These are phyloP conservation scores for Chromoteleia sp. DNA, from an alignment of 2,888 invertebrate species.

Conservation along the genomic window DNA sequence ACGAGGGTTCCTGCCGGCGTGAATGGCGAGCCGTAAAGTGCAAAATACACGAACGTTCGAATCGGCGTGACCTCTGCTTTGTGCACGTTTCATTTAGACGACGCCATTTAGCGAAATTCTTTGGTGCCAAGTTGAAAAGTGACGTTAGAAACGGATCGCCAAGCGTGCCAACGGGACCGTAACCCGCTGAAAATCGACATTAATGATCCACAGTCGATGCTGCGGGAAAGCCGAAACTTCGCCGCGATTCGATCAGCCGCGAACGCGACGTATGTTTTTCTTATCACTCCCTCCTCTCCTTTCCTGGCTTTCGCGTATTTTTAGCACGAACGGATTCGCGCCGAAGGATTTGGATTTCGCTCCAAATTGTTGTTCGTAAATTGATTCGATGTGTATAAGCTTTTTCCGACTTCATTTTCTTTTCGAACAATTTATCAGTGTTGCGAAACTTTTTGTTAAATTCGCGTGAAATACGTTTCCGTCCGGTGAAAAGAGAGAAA, in stretches of 20 bases:
- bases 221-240: slow-evolving; percentile 15
- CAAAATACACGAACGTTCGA: slow-evolving; percentile 38
- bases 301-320: slow-evolving; percentile 28
- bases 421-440: slow-evolving; percentile 43
- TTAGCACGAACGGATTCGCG: slow-evolving; percentile 42
- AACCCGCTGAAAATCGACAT: slow-evolving; percentile 55
- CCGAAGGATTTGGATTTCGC: slow-evolving; percentile 37
- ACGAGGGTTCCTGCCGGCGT: slow-evolving; percentile 17
- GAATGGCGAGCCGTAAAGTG: slow-evolving; percentile 44
- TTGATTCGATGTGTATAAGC: slow-evolving; percentile 43
- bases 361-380: slow-evolving; percentile 38
- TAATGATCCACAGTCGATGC: slow-evolving; percentile 52
- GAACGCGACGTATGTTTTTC: slow-evolving; percentile 42
- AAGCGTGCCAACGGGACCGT: slow-evolving; percentile 47
- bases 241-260: slow-evolving; percentile 43
- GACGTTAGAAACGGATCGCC: slow-evolving; percentile 49
- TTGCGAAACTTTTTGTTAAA: slow-evolving; percentile 29
- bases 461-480: slow-evolving; percentile 32
- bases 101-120: slow-evolving; percentile 46
- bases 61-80: slow-evolving; percentile 38
- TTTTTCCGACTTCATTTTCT: slow-evolving; percentile 43
- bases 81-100: slow-evolving; percentile 33
- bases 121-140: slow-evolving; percentile 57
- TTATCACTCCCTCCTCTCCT: slow-evolving; percentile 10
- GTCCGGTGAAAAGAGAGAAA: neutral